These are phyloP conservation scores for Pempheris klunzingeri DNA, from an alignment of 2,797 vertebrate species.

Conservation along the genomic window DNA sequence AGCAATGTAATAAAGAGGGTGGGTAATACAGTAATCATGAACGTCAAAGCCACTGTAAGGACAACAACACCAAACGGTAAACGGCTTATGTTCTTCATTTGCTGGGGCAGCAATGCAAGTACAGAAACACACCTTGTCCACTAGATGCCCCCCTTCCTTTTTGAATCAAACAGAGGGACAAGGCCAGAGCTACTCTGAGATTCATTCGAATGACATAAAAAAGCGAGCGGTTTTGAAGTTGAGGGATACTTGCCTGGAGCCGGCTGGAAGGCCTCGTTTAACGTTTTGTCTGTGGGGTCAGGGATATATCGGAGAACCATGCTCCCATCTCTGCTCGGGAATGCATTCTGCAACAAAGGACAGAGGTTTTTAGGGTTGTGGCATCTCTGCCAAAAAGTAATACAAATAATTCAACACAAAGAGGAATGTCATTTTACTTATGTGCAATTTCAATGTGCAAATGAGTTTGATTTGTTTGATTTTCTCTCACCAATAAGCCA, in stretches of 20 bases:
- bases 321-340: constrained; percentile 91
- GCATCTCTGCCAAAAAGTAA: background rate
- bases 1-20: background rate
- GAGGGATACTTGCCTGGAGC: constrained; percentile 86
- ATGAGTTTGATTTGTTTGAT: too few relatives aligned
- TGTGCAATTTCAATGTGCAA: background rate
- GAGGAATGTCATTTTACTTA: background rate
- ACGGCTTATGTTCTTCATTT: background rate
- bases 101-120: background rate
- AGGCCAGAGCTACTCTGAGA: background rate
- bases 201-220: constrained; percentile 21
- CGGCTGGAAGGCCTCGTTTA: constrained; percentile 91
- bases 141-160: constrained; percentile 66
- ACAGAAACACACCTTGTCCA: constrained; percentile 45
- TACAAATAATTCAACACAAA: constrained; percentile 6
- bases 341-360: constrained; percentile 81
- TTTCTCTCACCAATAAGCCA: constrained; percentile 85
- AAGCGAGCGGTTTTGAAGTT: background rate
- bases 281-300: constrained; percentile 91
- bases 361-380: background rate
- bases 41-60: background rate
- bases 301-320: constrained; percentile 93
- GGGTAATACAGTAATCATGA: too few relatives aligned
- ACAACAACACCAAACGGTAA: constrained; percentile 2
- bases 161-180: constrained; percentile 8